Evolutionary conservation across 2,797 vertebrate species (phyloP), one percentile per base, ranked within the genome.

Genomic region (Labroides dimidiatus): DNA sequence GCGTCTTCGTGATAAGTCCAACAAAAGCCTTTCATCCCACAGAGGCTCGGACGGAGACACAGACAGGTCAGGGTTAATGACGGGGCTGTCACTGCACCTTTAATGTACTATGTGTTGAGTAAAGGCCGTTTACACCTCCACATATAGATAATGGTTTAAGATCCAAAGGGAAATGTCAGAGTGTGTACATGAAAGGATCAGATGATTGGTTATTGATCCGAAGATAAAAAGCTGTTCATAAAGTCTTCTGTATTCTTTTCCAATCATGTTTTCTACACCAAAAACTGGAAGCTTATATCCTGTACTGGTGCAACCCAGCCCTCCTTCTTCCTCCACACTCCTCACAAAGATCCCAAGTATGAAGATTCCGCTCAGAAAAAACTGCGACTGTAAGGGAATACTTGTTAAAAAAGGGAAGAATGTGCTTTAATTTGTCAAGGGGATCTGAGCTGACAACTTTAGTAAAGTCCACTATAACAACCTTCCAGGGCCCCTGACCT

Each of bases 381-480:
- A 85, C 15, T 88, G 76, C 37, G 89, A 95, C 95, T 95, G 95
- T 96, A 96, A 96, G 90, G 92, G 93, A 96, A 95, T 92, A 94
- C 94, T 95, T 94, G 91, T 86, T 90, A 87, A 91, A 92, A n/a
- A 89, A 87, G 64, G 78, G 76, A 92, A 96, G 96, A 97, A 97
- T 96, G 94, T 77, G 87, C 95, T 94, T 96, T 97, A 95, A 97
- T 98, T 97, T 97, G 95, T 96, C 95, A 95, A 86, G 82, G 93
- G 92, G 93, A 94, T 94, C 94, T 93, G 94, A 94, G 90, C 94
- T 95, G 95, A 96, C 96, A 96, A 95, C 95, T 95, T 96, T 95
- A 94, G 96, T 93, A 94, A 96, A 93, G 94, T 96, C 95, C 94
- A 93, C 93, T 94, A 93, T 94, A 94, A 96, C 95, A 91, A 95